A percentile compares a stretch with the other conserved stretches of the same genome.
phyloP scores from a whole-genome alignment of 2,113 vertebrate species.

The Lynx canadensis region DNA sequence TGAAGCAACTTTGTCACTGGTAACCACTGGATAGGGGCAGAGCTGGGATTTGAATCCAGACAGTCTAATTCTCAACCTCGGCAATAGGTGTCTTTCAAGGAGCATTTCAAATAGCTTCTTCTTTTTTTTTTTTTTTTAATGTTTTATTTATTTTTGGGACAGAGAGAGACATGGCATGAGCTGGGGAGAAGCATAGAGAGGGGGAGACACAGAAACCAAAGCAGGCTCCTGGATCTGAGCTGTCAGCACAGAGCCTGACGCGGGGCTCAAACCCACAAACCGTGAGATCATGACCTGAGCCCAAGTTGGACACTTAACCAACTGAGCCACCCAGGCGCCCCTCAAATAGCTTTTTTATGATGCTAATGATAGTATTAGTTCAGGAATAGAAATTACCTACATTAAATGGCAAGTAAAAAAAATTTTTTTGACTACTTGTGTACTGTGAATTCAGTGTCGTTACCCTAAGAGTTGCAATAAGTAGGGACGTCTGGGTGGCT shows the following conservation, averaged over 20 bases:
- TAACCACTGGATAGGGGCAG: background rate
- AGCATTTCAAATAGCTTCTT: background rate
- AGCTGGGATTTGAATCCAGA: background rate
- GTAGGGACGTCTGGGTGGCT: too few relatives aligned
- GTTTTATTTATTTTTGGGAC: too few relatives aligned
- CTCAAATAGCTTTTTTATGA: background rate
- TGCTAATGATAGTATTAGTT: background rate
- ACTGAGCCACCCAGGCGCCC: too few relatives aligned
- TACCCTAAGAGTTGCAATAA: background rate
- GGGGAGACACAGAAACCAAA: too few relatives aligned
- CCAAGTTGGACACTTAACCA: too few relatives aligned
- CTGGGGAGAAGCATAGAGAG: too few relatives aligned
- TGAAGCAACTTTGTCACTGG: background rate
- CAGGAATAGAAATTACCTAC: slow-evolving; percentile 3
- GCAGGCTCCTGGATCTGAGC: too few relatives aligned
- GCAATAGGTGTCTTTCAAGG: background rate
- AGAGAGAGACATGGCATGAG: too few relatives aligned
- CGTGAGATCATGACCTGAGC: too few relatives aligned
- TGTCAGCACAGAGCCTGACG: too few relatives aligned
- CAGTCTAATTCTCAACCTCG: background rate
- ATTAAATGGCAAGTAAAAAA: background rate
- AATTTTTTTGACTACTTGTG: background rate
- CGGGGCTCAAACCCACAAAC: too few relatives aligned
- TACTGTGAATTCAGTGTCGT: background rate
- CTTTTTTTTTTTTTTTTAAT: too few relatives aligned